Percentiles rank a stretch among this genome's conserved stretches.
Conservation (phyloP, 1,140 invertebrate genomes). For the Drosophila nasuta region DNA sequence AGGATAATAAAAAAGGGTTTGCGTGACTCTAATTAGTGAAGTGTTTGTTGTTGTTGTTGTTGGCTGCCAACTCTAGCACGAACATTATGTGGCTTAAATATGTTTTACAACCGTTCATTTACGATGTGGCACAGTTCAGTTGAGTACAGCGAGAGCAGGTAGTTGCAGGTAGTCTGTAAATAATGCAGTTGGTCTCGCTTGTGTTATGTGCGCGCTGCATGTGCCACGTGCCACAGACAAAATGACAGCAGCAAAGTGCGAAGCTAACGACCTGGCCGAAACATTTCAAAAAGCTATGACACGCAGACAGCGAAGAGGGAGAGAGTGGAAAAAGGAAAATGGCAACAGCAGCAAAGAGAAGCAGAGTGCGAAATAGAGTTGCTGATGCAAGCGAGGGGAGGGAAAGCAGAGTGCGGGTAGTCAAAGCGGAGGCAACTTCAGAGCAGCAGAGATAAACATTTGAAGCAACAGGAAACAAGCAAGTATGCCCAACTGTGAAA, state of each 20-base stretch:
- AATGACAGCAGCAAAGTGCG: constrained; percentile 72
- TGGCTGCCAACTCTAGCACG: constrained; percentile 4
- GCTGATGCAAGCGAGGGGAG: neutral
- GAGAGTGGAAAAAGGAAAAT: neutral
- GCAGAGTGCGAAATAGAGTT: neutral
- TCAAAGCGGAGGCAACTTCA: neutral
- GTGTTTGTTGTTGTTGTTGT: constrained; percentile 11
- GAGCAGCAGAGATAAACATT: neutral
- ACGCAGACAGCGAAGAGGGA: neutral
- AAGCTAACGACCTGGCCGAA: constrained; percentile 68
- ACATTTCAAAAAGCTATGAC: constrained; percentile 53
- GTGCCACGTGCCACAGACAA: constrained; percentile 29
- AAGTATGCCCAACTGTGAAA: too few relatives aligned
- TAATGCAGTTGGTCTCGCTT: constrained; percentile 60
- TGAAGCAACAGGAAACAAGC: too few relatives aligned
- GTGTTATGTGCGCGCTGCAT: neutral
- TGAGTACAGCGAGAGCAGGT: neutral
- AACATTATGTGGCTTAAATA: constrained; percentile 44
- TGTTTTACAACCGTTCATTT: constrained; percentile 52
- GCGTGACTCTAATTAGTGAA: constrained; percentile 56
- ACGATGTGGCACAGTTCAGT: constrained; percentile 31
- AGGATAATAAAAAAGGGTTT: constrained; percentile 44
- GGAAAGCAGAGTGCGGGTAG: neutral
- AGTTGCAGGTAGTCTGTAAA: constrained; percentile 66
- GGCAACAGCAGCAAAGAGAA: neutral